Conservation (phyloP, 2,888 invertebrate genomes). For the Hipparchia sbordonii region DNA sequence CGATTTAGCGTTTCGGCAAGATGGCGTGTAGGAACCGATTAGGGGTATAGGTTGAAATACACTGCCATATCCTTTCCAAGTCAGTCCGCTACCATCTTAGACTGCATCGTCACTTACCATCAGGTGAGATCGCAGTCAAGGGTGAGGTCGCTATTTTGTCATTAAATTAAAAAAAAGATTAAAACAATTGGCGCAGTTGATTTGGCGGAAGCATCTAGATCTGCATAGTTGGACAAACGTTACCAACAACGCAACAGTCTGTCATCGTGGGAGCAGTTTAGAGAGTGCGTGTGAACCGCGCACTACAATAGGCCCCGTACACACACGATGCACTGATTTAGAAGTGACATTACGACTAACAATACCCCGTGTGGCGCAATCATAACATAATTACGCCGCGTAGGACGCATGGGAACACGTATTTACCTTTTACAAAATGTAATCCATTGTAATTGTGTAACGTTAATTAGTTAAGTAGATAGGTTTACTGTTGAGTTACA, state of each 20-base stretch:
- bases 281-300: slow-evolving; percentile 75
- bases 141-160: too few relatives aligned
- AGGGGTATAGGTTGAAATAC: too few relatives aligned
- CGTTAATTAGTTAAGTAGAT: slow-evolving; percentile 30
- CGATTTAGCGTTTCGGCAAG: too few relatives aligned
- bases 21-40: too few relatives aligned
- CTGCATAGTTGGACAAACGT: slow-evolving; percentile 48
- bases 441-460: slow-evolving; percentile 30
- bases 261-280: slow-evolving; percentile 72
- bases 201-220: slow-evolving; percentile 43
- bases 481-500: slow-evolving; percentile 1
- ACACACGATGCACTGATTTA: slow-evolving; percentile 75
- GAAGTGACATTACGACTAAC: slow-evolving; percentile 74
- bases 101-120: too few relatives aligned
- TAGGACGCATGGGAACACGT: slow-evolving; percentile 73
- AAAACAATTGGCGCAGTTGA: slow-evolving; percentile 3
- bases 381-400: slow-evolving; percentile 72
- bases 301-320: slow-evolving; percentile 67
- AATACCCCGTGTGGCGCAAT: slow-evolving; percentile 67
- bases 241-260: slow-evolving; percentile 39
- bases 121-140: too few relatives aligned
- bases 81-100: too few relatives aligned
- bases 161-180: neutral
- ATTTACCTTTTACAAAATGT: slow-evolving; percentile 33
- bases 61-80: too few relatives aligned